phyloP scores from a whole-genome alignment of 2,888 invertebrate species.

The Mechanitis mazaeus region DNA sequence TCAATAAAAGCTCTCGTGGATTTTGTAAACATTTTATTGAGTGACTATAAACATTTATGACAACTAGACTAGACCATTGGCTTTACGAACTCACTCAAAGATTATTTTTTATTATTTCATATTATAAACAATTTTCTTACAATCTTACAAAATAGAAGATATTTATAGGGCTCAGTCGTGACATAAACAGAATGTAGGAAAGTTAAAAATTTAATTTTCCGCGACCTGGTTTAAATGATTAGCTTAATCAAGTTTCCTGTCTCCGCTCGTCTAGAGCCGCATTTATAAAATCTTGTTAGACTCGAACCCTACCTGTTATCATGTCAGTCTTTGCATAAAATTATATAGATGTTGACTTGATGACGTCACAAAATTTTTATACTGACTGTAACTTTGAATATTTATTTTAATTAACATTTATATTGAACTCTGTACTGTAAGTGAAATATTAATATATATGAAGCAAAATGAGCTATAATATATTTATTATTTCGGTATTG shows the following conservation, averaged over 20 bases:
- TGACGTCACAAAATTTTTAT: no score
- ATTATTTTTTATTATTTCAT: no score
- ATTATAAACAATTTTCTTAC: background rate
- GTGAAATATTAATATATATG: no score
- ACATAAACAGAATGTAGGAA: constrained; percentile 18
- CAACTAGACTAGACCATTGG: no score
- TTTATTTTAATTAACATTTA: no score
- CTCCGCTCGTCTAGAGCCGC: constrained; percentile 26
- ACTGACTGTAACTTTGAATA: no score
- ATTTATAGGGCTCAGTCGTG: background rate
- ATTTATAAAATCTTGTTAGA: constrained; percentile 35
- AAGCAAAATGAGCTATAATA: background rate
- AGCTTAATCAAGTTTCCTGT: constrained; percentile 49
- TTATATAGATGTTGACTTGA: no score
- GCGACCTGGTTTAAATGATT: constrained; percentile 53
- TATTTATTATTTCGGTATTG: background rate
- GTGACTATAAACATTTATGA: no score
- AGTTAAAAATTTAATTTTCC: constrained; percentile 48
- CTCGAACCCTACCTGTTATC: constrained; percentile 10
- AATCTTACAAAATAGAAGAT: background rate
- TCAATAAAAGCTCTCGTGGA: no score
- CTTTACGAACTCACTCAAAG: no score
- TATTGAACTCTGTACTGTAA: background rate
- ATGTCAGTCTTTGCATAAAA: no score
- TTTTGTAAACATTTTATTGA: no score